Base-by-base conservation (phyloP, 2,888 invertebrate species). In the Acanthacorydalis orientalis region DNA sequence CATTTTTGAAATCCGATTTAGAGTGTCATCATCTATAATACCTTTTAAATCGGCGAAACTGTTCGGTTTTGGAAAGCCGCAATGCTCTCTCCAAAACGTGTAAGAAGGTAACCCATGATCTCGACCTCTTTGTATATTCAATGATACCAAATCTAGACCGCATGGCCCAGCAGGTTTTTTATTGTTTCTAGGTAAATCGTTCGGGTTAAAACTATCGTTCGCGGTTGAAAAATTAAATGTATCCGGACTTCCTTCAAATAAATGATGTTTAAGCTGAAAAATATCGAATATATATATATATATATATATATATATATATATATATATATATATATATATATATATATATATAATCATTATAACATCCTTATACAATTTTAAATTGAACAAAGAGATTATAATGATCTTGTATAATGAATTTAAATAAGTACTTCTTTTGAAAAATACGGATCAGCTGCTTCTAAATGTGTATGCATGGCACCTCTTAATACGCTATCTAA, bases 61-160 rank as follows among this genome's bases (percentile, higher is more conserved):
- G 33, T 58, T 67, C 0, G 78, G 76, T 14, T 70, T 64, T 0
- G 71, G 61, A 41, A 90, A 67, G 0, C 81, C 80, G 56, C 92
- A 93, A 57, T 79, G 75, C 48, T 78, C 70, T 44, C 90, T 68
- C 80, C 85, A 91, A 33, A 71, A 71, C 0, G 78, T 74, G 64
- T 91, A 92, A 1, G 81, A 67, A 0, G 86, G 83, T 48, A 92
- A 67, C 0, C 90, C 91, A 62, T 91, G 90, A 68, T 92, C 91
- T 1, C 91, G 67, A 0, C 90, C 90, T 34, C 90, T 74, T 64
- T 92, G 90, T 56, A 92, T 86, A 64, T 91, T 89, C 51, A 90
- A 68, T 0, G 90, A 83, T 0, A 89, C 86, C 57, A 91, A 68
- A 69, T 92, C 91, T 48, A 90, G 68, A 1, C 89, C 89, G 54